These are phyloP conservation scores for Anarhynchus alexandrinus DNA, from an alignment of 2,113 vertebrate species.

Conservation along the genomic window DNA sequence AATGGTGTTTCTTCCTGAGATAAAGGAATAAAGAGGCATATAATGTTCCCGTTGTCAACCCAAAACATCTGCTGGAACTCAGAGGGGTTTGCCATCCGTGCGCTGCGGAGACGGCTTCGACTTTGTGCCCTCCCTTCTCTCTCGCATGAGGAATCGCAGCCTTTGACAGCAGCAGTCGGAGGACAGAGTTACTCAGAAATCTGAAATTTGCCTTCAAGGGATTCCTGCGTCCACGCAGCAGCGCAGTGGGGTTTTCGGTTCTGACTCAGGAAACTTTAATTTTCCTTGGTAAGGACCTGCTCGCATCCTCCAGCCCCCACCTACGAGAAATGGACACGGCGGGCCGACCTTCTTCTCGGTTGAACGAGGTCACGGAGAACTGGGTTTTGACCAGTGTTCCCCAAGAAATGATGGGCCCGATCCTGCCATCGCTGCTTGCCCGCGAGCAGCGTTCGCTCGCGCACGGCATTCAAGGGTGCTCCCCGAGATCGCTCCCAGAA, in stretches of 20 bases:
- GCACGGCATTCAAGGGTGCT: neutral
- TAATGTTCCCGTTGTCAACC: neutral
- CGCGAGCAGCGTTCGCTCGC: neutral
- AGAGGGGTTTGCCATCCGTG: neutral
- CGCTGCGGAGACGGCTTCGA: neutral
- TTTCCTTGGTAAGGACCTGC: neutral
- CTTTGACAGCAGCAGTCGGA: neutral
- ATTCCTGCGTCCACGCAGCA: neutral
- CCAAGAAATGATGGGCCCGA: neutral
- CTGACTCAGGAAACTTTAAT: neutral
- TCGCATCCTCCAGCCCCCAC: neutral
- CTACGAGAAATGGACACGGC: fast-evolving
- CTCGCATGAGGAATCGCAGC: neutral
- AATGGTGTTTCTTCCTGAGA: constrained; percentile 8
- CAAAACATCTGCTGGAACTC: constrained; percentile 20
- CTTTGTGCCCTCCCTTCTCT: neutral
- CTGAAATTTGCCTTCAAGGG: neutral
- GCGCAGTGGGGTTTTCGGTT: fast-evolving
- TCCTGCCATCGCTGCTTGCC: neutral
- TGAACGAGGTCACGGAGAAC: neutral
- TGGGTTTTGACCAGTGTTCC: neutral
- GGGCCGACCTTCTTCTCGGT: neutral
- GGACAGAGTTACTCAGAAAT: neutral
- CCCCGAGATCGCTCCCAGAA: fast-evolving
- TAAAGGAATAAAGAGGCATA: neutral